Evolutionary conservation across 2,888 invertebrate species (phyloP), one percentile per base, ranked within the genome.

Genomic region (Pterostichus madidus): DNA sequence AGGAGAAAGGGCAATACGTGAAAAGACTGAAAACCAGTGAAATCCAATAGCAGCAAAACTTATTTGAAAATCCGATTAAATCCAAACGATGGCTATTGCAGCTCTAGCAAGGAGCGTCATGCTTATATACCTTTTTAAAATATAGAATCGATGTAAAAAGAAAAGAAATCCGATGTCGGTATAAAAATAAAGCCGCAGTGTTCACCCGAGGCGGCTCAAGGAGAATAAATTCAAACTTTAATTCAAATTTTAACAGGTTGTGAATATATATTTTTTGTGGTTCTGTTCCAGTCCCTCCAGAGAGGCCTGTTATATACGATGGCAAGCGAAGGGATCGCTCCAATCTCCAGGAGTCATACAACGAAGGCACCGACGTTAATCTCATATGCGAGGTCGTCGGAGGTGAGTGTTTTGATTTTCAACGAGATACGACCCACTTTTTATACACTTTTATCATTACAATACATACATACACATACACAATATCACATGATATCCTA

Each of bases 361-460:
- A 96, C 89, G 97, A 97, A 90, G 97, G 96, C 46, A 94, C 94
- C 84, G 95, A 96, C 88, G 94, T 97, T 76, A 92, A 94, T 87
- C 93, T 97, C 85, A 93, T 95, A 87, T 97, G 96, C 88, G 96
- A 96, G 92, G 96, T 96, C 10, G 93, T 93, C 86, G 96, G 96
- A 90, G 96, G 96, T 95, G 92, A 92, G 91, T 39, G 7, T 44
- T 17, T 35, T 32, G n/a, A 35, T 35, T 11, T 13, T 64, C 6
- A 32, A 39, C 39, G 6, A 8, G 39, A 39, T 7, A 7, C 39
- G 8, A 7, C 5, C 7, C 5, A 6, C 5, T 7, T 39, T 39
- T 39, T 39, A 39, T 5, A 39, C 39, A 39, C 1, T 39, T 39
- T 39, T 7, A 1, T 39, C 39, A 6, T 5, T 39, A 39, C 6